A percentile compares a stretch with the other conserved stretches of the same genome.
These are phyloP conservation scores for Regulus satrapa DNA, from an alignment of 2,113 vertebrate genomes.

Conservation along the genomic window DNA sequence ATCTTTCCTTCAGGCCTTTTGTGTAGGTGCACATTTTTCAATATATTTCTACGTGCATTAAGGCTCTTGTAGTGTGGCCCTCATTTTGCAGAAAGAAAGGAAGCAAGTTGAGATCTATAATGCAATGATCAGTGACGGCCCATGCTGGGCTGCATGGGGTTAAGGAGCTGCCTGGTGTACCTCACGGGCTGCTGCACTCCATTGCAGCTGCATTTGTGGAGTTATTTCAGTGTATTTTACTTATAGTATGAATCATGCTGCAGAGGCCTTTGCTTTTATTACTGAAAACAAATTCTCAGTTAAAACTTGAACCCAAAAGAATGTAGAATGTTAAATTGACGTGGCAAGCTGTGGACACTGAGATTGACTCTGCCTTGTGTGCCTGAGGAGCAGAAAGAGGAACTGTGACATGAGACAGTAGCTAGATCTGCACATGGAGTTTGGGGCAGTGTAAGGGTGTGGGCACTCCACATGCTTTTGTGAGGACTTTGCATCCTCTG, in stretches of 20 bases:
- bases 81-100: neutral
- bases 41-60: neutral
- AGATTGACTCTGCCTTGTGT: neutral
- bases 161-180: neutral
- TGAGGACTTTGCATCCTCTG: neutral
- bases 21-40: neutral
- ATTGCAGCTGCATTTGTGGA: neutral
- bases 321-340: neutral
- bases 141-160: accelerated
- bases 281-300: neutral
- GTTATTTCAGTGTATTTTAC: neutral
- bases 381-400: neutral
- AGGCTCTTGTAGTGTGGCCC: neutral
- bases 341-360: neutral
- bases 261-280: neutral
- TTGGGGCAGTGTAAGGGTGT: neutral
- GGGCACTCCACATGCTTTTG: too few species aligned
- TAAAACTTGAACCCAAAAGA: neutral
- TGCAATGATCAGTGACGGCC: accelerated
- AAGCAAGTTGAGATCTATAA: neutral
- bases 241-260: neutral
- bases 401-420: neutral
- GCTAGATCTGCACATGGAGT: accelerated
- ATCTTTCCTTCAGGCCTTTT: neutral
- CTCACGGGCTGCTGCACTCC: neutral